Base-by-base conservation (phyloP, 2,797 vertebrate species). In the Spinus olivaceus region DNA sequence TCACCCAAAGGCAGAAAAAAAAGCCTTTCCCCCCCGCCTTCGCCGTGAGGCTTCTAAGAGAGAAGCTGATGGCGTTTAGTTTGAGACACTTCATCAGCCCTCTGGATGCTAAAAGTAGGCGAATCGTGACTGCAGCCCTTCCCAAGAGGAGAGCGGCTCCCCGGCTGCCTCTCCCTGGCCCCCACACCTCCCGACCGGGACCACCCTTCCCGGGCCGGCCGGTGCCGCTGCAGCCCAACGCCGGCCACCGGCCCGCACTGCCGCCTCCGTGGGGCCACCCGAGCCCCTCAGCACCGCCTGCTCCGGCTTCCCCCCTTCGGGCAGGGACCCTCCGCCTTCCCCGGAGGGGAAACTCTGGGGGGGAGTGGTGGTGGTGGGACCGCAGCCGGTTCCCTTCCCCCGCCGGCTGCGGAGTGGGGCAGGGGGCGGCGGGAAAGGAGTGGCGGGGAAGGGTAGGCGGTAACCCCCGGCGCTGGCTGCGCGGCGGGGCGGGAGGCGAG, bases 391-490 rank as follows among this genome's bases (percentile, higher is more conserved):
- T 9, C 14, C 25, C 32, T 20, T 9, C 24, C 69, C 24, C 51
- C 24, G 5, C 41, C 23, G 10, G 11, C 51, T 16, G 47, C 23
- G 14, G 5, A 21, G 8, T 2, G 32, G 14, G 18, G n/a, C n/a
- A 18, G 20, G 15, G 24, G n/a, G 17, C 24, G 12, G 32, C 14
- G 72, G 41, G 3, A 14, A 4, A 10, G 47, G 14, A 32, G 56
- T 10, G 18, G 12, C 6, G 2, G 12, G 6, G 28, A 20, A 3
- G 3, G 9, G 54, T 0, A 15, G 54, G 33, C 24, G 3, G 16
- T 14, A 19, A 1, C 2, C 18, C 21, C 10, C 1, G 1, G 8
- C 2, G 2, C 19, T 2, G 15, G 27, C 18, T 3, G 37, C 4
- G n/a, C 28, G 46, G 53, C 27, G 10, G 30, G 20, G 49, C 7